Conservation (phyloP, 2,888 invertebrate species). For the Alitta virens region DNA sequence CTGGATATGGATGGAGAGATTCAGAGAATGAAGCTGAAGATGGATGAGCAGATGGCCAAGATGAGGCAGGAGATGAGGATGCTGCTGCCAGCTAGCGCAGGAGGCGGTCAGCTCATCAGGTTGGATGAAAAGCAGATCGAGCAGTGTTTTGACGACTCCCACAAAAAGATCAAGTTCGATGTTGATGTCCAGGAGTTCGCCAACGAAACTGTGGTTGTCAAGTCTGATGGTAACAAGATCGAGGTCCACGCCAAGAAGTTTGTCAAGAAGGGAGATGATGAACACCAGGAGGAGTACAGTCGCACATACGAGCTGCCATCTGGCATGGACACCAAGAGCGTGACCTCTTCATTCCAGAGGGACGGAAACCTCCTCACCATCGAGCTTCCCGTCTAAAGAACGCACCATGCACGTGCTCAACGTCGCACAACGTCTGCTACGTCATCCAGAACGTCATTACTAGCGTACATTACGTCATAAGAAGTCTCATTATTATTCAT, state of each 20-base stretch:
- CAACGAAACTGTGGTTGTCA: conserved; percentile 24
- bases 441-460: too few relatives aligned
- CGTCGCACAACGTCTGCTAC: too few relatives aligned
- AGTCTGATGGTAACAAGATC: conserved; percentile 28
- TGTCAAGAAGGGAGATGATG: conserved; percentile 18
- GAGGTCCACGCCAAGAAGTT: conserved; percentile 27
- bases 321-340: conserved; percentile 19
- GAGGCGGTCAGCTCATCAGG: conserved; percentile 9
- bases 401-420: too few relatives aligned
- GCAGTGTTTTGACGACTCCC: conserved; percentile 13
- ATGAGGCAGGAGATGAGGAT: conserved; percentile 10
- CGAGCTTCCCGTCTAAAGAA: conserved; percentile 19
- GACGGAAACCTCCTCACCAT: conserved; percentile 29
- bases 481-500: too few relatives aligned
- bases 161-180: conserved; percentile 20
- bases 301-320: conserved; percentile 28
- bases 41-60: conserved; percentile 1
- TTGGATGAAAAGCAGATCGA: conserved; percentile 14
- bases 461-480: too few relatives aligned
- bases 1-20: conserved; percentile 18
- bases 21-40: background rate
- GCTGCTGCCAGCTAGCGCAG: background rate
- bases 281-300: conserved; percentile 27
- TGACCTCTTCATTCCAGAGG: conserved; percentile 28
- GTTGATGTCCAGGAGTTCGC: conserved; percentile 27